phyloP scores from a whole-genome alignment of 2,797 vertebrate genomes.

The Halcyon leucocephala region DNA sequence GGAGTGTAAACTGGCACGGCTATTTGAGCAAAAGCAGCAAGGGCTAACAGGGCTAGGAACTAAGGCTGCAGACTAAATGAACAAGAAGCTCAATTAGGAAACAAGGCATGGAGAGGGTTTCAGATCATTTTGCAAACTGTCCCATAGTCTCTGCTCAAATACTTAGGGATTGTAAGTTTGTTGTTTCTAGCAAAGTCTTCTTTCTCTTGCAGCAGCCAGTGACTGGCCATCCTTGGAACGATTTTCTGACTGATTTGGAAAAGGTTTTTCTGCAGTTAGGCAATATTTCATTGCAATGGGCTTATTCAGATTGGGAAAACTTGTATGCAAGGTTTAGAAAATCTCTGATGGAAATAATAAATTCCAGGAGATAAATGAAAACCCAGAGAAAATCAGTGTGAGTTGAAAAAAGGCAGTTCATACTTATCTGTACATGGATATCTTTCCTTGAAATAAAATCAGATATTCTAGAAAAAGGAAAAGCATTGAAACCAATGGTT shows the following conservation, averaged over 20 bases:
- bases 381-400: neutral
- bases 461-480: neutral
- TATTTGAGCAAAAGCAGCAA: neutral
- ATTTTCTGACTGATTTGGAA: neutral
- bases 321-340: neutral
- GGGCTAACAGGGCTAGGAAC: neutral
- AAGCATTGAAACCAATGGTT: conserved; percentile 3
- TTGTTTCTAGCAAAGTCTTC: neutral
- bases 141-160: neutral
- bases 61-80: neutral
- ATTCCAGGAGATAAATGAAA: neutral
- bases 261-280: neutral
- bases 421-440: neutral
- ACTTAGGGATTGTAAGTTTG: neutral
- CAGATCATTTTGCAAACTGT: neutral
- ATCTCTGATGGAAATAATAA: neutral
- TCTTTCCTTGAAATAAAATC: neutral
- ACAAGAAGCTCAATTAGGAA: neutral
- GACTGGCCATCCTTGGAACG: neutral
- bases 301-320: neutral
- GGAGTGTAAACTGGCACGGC: neutral
- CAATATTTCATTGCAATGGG: neutral
- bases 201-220: neutral
- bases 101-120: neutral
- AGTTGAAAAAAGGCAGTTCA: neutral